These are phyloP conservation scores for Psococerastis gibbosa DNA, from an alignment of 2,888 invertebrate species.

Conservation along the genomic window DNA sequence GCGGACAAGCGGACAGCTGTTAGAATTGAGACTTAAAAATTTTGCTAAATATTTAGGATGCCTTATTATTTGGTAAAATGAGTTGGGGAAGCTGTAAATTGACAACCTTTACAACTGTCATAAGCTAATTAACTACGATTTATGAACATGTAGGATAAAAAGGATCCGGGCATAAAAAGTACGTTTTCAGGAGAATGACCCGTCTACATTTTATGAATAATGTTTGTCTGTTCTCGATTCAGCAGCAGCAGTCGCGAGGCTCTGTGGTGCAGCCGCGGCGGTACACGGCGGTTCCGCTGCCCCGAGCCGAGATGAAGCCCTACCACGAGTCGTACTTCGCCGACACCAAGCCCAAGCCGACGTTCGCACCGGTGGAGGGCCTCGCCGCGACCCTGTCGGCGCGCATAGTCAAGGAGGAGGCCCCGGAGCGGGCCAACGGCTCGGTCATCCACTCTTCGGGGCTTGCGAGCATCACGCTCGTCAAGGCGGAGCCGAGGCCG, in stretches of 20 bases:
- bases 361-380: slow-evolving; percentile 35
- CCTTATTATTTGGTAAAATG: no score
- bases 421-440: not conserved
- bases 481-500: not conserved
- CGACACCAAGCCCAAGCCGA: slow-evolving; percentile 30
- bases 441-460: not conserved
- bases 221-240: no score
- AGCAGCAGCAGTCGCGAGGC: slow-evolving; percentile 14
- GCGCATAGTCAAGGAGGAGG: slow-evolving; percentile 30
- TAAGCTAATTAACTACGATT: no score
- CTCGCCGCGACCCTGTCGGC: slow-evolving; percentile 68
- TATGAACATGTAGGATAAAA: no score
- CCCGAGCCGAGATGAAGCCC: slow-evolving; percentile 50
- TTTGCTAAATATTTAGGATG: no score
- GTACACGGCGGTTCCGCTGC: slow-evolving; percentile 37
- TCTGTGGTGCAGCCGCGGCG: slow-evolving; percentile 18
- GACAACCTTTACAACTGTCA: no score
- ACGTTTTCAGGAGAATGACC: no score
- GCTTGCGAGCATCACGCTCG: not conserved
- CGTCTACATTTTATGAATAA: no score
- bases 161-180: no score
- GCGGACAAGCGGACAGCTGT: no score
- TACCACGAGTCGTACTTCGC: slow-evolving; percentile 50
- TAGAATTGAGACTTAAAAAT: no score
- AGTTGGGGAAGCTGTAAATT: no score